A percentile compares a stretch with the other conserved stretches of the same genome.
These are phyloP conservation scores for Ennomos fuscantarius DNA, from an alignment of 2,888 invertebrate genomes.

Conservation along the genomic window DNA sequence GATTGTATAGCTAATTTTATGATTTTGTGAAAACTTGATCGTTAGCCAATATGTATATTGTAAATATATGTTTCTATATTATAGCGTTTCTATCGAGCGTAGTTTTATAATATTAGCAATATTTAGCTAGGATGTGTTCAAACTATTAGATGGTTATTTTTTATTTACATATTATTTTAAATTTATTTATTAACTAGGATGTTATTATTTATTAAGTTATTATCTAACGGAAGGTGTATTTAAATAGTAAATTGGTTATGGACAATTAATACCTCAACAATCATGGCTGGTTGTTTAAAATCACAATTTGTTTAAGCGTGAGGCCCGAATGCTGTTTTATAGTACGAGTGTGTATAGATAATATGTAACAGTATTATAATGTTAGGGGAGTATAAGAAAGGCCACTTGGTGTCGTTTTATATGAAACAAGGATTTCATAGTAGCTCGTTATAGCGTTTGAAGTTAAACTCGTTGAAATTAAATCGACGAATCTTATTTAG, in stretches of 20 bases:
- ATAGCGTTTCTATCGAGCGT: constrained; percentile 74
- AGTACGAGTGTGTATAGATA: constrained; percentile 27
- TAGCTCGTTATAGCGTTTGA: constrained; percentile 24
- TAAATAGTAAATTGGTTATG: constrained; percentile 54
- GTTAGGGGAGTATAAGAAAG: constrained; percentile 29
- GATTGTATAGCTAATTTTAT: constrained; percentile 65
- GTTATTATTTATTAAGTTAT: constrained; percentile 76
- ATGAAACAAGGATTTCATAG: constrained; percentile 19
- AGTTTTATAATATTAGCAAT: constrained; percentile 73
- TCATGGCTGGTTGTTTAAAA: constrained; percentile 57
- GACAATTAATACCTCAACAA: constrained; percentile 63
- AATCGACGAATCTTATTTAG: constrained; percentile 21
- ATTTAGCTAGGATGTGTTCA: constrained; percentile 84
- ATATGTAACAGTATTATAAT: constrained; percentile 40
- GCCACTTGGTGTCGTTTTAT: constrained; percentile 24
- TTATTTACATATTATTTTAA: constrained; percentile 65
- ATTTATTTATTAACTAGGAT: constrained; percentile 77
- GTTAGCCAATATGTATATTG: constrained; percentile 69
- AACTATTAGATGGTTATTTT: constrained; percentile 70
- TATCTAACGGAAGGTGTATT: constrained; percentile 49
- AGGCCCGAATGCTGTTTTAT: constrained; percentile 26
- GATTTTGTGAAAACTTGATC: constrained; percentile 58
- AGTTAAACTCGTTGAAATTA: constrained; percentile 19
- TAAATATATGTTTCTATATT: constrained; percentile 70
- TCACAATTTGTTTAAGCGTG: constrained; percentile 50